Conservation (phyloP, 1,140 invertebrate species). For the Drosophila quadrilineata region DNA sequence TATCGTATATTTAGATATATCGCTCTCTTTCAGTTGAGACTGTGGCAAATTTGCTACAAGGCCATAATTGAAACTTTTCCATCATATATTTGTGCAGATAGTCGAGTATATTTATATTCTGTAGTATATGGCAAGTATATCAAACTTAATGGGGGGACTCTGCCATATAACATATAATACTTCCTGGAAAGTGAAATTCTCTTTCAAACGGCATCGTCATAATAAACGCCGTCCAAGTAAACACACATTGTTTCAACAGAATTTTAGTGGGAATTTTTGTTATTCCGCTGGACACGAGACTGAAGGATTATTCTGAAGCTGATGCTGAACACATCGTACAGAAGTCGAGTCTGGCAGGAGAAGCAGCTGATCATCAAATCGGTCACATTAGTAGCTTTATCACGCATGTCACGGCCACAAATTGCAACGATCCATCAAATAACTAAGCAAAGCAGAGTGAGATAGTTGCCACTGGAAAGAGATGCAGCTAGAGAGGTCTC, state of each 20-base stretch:
- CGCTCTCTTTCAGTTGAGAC: constrained; percentile 14
- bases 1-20: not conserved
- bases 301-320: constrained; percentile 30
- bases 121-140: constrained; percentile 31
- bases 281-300: constrained; percentile 5
- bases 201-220: constrained; percentile 17
- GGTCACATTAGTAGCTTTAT: constrained; percentile 77
- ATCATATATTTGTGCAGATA: constrained; percentile 10
- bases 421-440: constrained; percentile 77
- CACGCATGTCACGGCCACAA: constrained; percentile 67
- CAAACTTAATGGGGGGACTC: constrained; percentile 18
- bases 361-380: constrained; percentile 51
- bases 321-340: no score
- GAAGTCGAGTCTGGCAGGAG: constrained; percentile 18
- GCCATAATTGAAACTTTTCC: constrained; percentile 52
- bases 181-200: constrained; percentile 63
- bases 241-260: constrained; percentile 47
- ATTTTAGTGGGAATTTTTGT: constrained; percentile 45
- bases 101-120: not conserved
- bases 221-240: constrained; percentile 26
- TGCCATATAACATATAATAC: constrained; percentile 15
- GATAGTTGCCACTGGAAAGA: not conserved
- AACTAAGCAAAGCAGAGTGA: constrained; percentile 7
- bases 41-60: constrained; percentile 39
- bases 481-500: not conserved